A percentile compares a stretch with the other conserved stretches of the same genome.
phyloP scores from a whole-genome alignment of 2,113 vertebrate genomes.

The Lepus timidus region DNA sequence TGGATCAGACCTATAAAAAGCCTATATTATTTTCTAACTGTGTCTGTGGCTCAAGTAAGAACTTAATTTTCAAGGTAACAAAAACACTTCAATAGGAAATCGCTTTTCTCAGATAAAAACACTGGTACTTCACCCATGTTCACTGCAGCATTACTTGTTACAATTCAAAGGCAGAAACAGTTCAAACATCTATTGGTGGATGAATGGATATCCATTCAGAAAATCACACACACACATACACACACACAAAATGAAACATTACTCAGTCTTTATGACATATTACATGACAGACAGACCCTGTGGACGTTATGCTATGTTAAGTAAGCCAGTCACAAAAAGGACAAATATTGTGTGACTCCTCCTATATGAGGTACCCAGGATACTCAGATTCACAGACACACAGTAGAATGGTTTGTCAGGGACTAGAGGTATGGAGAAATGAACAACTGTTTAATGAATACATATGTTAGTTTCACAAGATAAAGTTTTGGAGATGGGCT shows the following conservation, averaged over 20 bases:
- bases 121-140: not conserved
- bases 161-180: not conserved
- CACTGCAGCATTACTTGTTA: not conserved
- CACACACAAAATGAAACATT: not conserved
- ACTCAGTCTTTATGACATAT: not conserved
- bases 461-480: constrained; percentile 31
- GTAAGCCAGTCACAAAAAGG: not conserved
- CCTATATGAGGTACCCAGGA: not conserved
- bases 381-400: not conserved
- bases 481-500: not conserved
- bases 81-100: not conserved
- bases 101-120: constrained; percentile 23
- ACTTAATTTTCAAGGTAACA: constrained; percentile 53
- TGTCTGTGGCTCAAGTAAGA: not conserved
- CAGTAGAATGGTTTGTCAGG: not conserved
- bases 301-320: not conserved
- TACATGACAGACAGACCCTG: not conserved
- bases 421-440: not conserved
- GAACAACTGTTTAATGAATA: not conserved
- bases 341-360: not conserved
- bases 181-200: not conserved
- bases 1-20: not conserved
- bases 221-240: not conserved
- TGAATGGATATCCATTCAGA: not conserved
- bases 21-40: not conserved